Evolutionary conservation across 2,888 invertebrate species (phyloP).

Genomic region (Drosophila eohydei): DNA sequence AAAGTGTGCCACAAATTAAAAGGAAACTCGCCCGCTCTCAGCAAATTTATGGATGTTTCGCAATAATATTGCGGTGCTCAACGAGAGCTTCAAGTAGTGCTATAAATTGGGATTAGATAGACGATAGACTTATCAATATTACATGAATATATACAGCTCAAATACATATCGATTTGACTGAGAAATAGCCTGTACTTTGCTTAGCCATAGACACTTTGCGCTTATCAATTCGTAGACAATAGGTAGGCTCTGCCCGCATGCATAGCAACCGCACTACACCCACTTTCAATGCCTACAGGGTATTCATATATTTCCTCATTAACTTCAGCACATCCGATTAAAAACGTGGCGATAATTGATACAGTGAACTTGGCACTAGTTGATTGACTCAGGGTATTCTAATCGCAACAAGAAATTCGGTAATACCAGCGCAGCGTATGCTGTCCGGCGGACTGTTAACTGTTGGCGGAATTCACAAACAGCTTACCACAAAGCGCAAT

Average conservation of each 20-base stretch:
- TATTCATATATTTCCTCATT: neutral
- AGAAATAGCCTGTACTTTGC: neutral
- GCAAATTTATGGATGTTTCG: neutral
- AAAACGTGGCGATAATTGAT: conserved; percentile 5
- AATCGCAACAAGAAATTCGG: conserved; percentile 29
- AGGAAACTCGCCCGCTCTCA: neutral
- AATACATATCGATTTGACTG: neutral
- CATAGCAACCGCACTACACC: neutral
- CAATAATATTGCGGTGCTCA: neutral
- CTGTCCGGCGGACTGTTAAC: conserved; percentile 9
- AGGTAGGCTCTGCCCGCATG: neutral
- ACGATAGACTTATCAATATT: conserved; percentile 9
- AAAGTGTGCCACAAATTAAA: conserved; percentile 29
- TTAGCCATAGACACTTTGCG: neutral
- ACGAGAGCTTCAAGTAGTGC: neutral
- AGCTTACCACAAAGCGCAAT: conserved; percentile 71
- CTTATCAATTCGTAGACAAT: neutral
- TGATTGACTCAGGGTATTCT: conserved; percentile 20
- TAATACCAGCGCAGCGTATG: conserved; percentile 31
- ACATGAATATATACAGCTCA: conserved; percentile 1
- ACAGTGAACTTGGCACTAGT: conserved; percentile 4
- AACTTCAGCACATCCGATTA: neutral
- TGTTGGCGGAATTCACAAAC: conserved; percentile 46
- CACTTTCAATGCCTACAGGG: neutral
- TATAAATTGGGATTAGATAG: conserved; percentile 5